Evolutionary conservation across 2,797 vertebrate genomes (phyloP).

Genomic region (Fundulus diaphanus): DNA sequence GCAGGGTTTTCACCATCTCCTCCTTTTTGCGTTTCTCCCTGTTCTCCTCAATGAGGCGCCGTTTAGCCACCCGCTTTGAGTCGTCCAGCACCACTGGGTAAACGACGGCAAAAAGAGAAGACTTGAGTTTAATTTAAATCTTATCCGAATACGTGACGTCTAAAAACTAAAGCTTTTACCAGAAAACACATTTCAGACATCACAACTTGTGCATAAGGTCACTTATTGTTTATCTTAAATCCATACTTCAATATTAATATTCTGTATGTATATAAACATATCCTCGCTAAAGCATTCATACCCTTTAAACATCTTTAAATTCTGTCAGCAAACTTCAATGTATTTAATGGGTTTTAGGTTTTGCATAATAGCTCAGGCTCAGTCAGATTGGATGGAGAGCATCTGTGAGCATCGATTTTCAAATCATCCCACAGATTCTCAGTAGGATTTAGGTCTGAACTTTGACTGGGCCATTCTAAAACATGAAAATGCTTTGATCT

Average conservation of each 20-base stretch:
- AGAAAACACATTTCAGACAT: neutral
- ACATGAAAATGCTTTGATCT: neutral
- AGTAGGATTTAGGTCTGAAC: neutral
- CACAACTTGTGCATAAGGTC: neutral
- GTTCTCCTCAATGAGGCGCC: slow-evolving; percentile 98
- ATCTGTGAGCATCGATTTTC: neutral
- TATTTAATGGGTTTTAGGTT: neutral
- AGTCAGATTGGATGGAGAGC: neutral
- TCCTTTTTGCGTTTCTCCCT: slow-evolving; percentile 94
- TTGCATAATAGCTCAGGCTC: neutral
- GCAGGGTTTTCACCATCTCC: slow-evolving; percentile 93
- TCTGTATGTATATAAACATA: neutral
- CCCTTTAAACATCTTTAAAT: neutral
- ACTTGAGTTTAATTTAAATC: neutral
- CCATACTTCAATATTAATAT: neutral
- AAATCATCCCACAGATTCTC: neutral
- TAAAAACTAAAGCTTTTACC: neutral
- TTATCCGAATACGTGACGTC: neutral
- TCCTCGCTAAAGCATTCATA: neutral
- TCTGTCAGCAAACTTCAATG: neutral
- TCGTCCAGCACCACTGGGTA: slow-evolving; percentile 94
- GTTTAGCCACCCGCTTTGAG: slow-evolving; percentile 94
- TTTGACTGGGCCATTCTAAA: neutral
- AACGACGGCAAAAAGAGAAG: no score
- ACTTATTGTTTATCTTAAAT: neutral